Conservation (phyloP, 2,888 invertebrate species). For the Hypsopygia costalis region DNA sequence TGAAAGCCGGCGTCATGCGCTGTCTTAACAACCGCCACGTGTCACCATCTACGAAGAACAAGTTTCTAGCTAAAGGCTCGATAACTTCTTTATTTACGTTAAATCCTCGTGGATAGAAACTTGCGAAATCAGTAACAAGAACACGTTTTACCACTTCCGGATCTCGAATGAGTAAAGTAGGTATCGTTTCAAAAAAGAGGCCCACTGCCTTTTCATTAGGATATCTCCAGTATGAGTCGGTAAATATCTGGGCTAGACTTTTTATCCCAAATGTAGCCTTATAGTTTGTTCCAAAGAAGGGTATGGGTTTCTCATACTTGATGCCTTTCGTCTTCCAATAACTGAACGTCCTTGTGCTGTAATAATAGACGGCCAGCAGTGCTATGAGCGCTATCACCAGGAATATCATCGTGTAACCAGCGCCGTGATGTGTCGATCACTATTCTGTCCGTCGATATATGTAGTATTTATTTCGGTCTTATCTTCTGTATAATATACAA, state of each 20-base stretch:
- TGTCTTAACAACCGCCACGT: conserved; percentile 53
- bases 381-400: conserved; percentile 16
- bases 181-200: conserved; percentile 34
- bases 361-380: conserved; percentile 30
- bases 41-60: conserved; percentile 56
- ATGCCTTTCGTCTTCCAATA: conserved; percentile 43
- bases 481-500: no score
- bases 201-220: conserved; percentile 48
- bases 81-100: conserved; percentile 33
- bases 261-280: conserved; percentile 26
- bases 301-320: conserved; percentile 39
- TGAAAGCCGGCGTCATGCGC: conserved; percentile 57
- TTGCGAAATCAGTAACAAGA: conserved; percentile 36
- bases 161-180: conserved; percentile 42
- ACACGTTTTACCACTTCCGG: conserved; percentile 41
- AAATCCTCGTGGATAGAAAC: conserved; percentile 42
- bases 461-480: no score
- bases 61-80: conserved; percentile 45
- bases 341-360: conserved; percentile 37
- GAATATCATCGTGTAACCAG: conserved; percentile 7
- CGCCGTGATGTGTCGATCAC: no score
- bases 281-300: conserved; percentile 37
- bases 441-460: no score
- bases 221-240: conserved; percentile 41
- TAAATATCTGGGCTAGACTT: conserved; percentile 34